Percentiles rank a stretch among this genome's conserved stretches.
phyloP scores from a whole-genome alignment of 2,113 vertebrate species.

The Platycercus adscitus region DNA sequence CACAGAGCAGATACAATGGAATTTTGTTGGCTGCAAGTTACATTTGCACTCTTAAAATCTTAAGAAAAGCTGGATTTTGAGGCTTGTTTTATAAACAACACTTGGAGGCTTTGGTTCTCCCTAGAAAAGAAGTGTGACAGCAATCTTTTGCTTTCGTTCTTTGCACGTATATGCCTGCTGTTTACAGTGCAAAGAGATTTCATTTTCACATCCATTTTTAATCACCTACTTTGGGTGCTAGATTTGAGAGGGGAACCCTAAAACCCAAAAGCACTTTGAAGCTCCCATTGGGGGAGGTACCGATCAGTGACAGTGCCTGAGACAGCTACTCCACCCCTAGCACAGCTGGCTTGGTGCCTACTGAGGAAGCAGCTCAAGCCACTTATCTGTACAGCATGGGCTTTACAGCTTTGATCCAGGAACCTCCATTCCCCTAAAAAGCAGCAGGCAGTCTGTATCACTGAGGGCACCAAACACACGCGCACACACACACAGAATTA shows the following conservation, averaged over 20 bases:
- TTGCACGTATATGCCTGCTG: background rate
- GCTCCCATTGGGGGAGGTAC: background rate
- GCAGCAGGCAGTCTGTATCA: background rate
- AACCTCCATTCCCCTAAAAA: background rate
- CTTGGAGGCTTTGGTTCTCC: background rate
- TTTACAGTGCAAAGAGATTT: background rate
- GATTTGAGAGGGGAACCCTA: background rate
- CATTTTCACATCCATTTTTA: background rate
- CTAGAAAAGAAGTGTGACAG: background rate
- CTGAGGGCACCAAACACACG: background rate
- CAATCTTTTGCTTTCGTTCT: background rate
- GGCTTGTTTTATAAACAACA: constrained; percentile 51
- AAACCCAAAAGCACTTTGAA: background rate
- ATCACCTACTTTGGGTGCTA: background rate
- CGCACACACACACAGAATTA: background rate
- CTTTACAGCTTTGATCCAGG: background rate
- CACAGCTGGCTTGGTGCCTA: too few relatives aligned
- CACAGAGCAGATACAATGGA: constrained; percentile 15
- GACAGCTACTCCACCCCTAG: background rate
- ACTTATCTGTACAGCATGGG: background rate
- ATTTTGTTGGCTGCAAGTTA: background rate
- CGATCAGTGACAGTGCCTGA: background rate
- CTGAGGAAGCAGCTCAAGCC: background rate
- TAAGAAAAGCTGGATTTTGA: constrained; percentile 42
- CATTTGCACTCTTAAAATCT: constrained; percentile 42